Evolutionary conservation across 2,888 invertebrate genomes (phyloP).

Genomic region (Galeruca laticollis): DNA sequence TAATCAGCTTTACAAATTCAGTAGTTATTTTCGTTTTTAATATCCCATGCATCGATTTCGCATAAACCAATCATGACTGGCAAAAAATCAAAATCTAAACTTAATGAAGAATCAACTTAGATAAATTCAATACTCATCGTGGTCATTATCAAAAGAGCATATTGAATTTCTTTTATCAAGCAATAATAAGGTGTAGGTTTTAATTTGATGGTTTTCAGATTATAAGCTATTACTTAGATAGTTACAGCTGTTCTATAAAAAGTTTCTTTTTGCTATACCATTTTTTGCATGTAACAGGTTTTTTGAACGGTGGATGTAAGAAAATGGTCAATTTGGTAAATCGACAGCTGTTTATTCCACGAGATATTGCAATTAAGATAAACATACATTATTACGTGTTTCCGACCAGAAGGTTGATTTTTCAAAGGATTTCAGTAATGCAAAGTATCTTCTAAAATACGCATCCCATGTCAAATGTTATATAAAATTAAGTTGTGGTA

Average conservation of each 20-base stretch:
- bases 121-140: neutral
- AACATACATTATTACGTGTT: neutral
- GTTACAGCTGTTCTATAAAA: neutral
- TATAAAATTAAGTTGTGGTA: too few species aligned
- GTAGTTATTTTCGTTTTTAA: neutral
- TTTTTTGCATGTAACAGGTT: neutral
- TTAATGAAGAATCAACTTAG: neutral
- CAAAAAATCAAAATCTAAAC: neutral
- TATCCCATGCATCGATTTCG: neutral
- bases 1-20: too few species aligned
- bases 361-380: slow-evolving; percentile 4
- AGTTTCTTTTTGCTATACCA: neutral
- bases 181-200: slow-evolving; percentile 20
- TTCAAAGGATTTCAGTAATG: neutral
- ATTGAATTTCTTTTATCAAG: slow-evolving; percentile 11
- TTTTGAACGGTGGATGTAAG: neutral
- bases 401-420: neutral
- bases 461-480: too few species aligned
- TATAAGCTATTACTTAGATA: slow-evolving; percentile 9
- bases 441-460: too few species aligned
- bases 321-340: slow-evolving; percentile 2
- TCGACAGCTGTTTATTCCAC: neutral
- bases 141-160: neutral
- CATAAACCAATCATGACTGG: neutral
- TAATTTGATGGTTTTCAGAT: slow-evolving; percentile 15